phyloP scores from a whole-genome alignment of 2,113 vertebrate genomes.

The Ariopsis seemanni region DNA sequence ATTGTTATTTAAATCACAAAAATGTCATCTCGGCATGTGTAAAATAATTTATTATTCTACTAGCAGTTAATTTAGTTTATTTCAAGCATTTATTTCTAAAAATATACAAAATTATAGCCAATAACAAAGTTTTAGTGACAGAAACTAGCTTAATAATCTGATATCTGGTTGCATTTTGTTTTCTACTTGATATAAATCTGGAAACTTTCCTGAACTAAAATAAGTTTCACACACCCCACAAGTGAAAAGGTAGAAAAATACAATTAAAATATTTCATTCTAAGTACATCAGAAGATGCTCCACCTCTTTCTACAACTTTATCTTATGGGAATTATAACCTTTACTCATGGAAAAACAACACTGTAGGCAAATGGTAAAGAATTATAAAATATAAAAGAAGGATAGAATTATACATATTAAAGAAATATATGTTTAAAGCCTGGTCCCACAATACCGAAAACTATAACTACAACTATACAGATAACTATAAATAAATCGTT shows the following conservation, averaged over 20 bases:
- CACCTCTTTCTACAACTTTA: background rate
- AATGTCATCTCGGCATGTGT: background rate
- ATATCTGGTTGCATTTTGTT: background rate
- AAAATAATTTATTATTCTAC: background rate
- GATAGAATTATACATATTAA: too few relatives aligned
- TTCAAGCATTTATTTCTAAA: slow-evolving; percentile 1
- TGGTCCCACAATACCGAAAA: too few relatives aligned
- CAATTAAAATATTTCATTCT: background rate
- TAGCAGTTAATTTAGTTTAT: background rate
- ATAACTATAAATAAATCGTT: too few relatives aligned
- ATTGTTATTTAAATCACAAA: background rate
- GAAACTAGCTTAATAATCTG: background rate
- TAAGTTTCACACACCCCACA: background rate
- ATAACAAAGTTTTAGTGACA: background rate
- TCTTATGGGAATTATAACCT: background rate
- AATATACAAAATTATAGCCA: background rate
- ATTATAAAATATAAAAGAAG: too few relatives aligned
- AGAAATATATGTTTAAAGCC: too few relatives aligned
- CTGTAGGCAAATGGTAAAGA: background rate
- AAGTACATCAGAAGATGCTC: background rate
- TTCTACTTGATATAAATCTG: background rate
- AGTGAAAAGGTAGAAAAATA: background rate
- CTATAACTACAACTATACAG: too few relatives aligned
- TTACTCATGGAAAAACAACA: background rate
- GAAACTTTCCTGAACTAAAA: background rate